Conservation (phyloP, 2,888 invertebrate species). For the Lasioglossum pauxillum region DNA sequence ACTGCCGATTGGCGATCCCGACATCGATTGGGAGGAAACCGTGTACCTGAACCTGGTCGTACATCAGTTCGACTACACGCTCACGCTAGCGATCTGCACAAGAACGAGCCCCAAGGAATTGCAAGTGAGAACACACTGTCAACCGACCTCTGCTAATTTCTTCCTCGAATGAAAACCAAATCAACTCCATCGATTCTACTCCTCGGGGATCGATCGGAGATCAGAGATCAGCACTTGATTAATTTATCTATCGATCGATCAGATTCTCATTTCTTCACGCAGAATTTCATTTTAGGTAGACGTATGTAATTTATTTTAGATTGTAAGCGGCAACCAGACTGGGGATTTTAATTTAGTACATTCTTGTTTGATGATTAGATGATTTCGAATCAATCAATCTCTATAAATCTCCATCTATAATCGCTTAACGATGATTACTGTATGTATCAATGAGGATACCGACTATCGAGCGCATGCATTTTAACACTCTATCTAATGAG, state of each 20-base stretch:
- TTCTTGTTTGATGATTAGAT: too few relatives aligned
- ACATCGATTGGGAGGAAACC: constrained; percentile 99
- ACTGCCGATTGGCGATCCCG: constrained; percentile 97
- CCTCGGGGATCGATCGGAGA: background rate
- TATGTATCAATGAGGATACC: too few relatives aligned
- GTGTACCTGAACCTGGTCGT: constrained; percentile 98
- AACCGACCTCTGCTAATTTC: too few relatives aligned
- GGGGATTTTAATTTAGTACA: too few relatives aligned
- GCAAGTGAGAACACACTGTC: constrained; percentile 88
- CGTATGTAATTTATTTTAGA: background rate
- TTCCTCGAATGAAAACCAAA: background rate
- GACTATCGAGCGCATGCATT: background rate
- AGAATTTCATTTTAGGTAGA: background rate
- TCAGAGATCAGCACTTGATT: background rate
- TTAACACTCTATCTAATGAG: background rate
- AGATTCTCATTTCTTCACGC: background rate
- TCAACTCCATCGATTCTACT: background rate
- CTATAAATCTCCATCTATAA: too few relatives aligned
- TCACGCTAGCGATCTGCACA: constrained; percentile 98
- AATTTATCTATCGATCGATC: background rate
- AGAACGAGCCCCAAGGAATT: constrained; percentile 98
- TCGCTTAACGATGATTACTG: too few relatives aligned
- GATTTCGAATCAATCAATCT: too few relatives aligned
- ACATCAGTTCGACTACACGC: constrained; percentile 99
- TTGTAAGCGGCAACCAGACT: too few relatives aligned